phyloP scores from a whole-genome alignment of 2,113 vertebrate genomes.

The Porphyrio hochstetteri region DNA sequence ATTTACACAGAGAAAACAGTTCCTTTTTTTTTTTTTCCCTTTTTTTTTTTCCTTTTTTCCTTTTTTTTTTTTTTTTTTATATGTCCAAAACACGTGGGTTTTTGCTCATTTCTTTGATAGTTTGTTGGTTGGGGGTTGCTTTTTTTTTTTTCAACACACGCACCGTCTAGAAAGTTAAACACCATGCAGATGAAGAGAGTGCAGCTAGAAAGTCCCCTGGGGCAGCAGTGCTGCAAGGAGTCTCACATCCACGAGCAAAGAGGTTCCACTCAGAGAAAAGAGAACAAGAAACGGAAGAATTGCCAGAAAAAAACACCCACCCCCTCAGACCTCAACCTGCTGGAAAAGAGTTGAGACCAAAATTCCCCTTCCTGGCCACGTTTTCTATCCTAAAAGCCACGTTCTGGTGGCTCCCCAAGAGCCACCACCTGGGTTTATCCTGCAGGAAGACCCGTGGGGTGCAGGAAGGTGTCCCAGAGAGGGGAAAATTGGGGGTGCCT shows the following conservation, averaged over 20 bases:
- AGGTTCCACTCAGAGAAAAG: slow-evolving; percentile 16
- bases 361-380: background rate
- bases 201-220: slow-evolving; percentile 66
- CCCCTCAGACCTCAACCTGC: background rate
- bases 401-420: background rate
- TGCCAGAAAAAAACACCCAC: background rate
- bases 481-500: background rate
- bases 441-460: slow-evolving; percentile 7
- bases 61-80: background rate
- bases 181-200: slow-evolving; percentile 80
- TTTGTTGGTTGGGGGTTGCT: too few relatives aligned
- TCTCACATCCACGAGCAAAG: slow-evolving; percentile 28
- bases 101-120: slow-evolving; percentile 43
- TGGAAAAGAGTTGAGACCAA: slow-evolving; percentile 19
- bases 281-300: background rate
- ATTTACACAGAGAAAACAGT: slow-evolving; percentile 71
- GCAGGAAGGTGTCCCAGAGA: background rate
- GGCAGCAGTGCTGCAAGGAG: slow-evolving; percentile 47
- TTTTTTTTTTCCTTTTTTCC: background rate
- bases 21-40: slow-evolving; percentile 50
- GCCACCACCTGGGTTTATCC: background rate
- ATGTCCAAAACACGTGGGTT: slow-evolving; percentile 65
- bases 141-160: slow-evolving; percentile 68
- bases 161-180: slow-evolving; percentile 76
- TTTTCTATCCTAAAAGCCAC: slow-evolving; percentile 19